Evolutionary conservation across 2,888 invertebrate genomes (phyloP), one percentile per base, ranked within the genome.

Genomic region (Drosophila ochracea): DNA sequence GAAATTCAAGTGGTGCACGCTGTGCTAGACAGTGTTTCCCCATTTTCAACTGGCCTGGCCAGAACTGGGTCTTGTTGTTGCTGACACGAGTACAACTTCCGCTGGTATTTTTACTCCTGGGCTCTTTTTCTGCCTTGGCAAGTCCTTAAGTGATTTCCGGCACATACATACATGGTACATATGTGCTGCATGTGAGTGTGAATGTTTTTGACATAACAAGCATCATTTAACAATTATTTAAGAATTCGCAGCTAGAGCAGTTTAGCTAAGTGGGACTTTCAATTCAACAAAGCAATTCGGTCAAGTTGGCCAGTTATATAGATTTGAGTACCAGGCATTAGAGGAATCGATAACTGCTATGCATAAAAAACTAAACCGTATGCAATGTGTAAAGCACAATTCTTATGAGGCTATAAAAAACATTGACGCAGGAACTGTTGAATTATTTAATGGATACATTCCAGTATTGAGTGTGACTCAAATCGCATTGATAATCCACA

Each of bases 211-310:
- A 89, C 89, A 82, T 89, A 89, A 89, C 82, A 87, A 87, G 87
- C 91, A 82, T 84, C 89, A 89, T 87, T 87, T 86, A 87, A 87
- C 91, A 90, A 90, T 87, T 87, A 87, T 85, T 85, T 85, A 82
- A 78, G 85, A 90, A 84, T 76, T 73, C 85, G 73, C 69, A 68
- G 55, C 53, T 35, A 25, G 55, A 39, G 76, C 65, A 76, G 70
- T 65, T 70, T 62, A 67, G 54, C 65, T 73, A 77, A 76, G 71
- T 71, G 72, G 61, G 61, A 76, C 39, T 72, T 81, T 73, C 73
- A 76, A 78, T 75, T 84, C 85, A 60, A 72, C 66, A 61, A 62
- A 68, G 73, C 61, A 75, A 78, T 74, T 89, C 68, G 82, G 74
- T 72, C 80, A 87, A 80, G 84, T 73, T 73, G 58, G 66, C 49